Percentiles rank a stretch among this genome's conserved stretches.
Evolutionary conservation across 2,888 invertebrate species (phyloP).

Genomic region (Hirtodrosophila alboralis): DNA sequence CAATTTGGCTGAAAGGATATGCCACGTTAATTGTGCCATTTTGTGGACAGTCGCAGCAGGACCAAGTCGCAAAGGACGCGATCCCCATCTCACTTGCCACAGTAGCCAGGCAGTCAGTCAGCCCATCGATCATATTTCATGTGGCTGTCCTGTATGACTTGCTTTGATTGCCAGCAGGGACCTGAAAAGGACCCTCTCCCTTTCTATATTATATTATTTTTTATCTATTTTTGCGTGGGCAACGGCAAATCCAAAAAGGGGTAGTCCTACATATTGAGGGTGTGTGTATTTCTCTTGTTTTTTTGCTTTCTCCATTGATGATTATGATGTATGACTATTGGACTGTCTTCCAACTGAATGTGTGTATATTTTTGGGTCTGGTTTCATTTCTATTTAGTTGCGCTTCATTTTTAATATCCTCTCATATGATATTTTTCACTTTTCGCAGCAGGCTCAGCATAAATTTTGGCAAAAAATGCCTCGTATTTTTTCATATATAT

Average conservation of each 20-base stretch:
- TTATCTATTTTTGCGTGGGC: constrained; percentile 63
- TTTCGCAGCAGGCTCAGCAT: constrained; percentile 40
- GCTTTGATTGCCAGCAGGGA: constrained; percentile 74
- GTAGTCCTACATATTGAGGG: constrained; percentile 60
- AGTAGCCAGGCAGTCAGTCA: constrained; percentile 54
- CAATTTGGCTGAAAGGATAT: constrained; percentile 78
- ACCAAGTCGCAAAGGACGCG: constrained; percentile 16
- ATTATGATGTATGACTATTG: constrained; percentile 77
- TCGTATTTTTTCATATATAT: constrained; percentile 21
- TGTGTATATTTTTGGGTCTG: constrained; percentile 7
- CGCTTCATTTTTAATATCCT: constrained; percentile 62
- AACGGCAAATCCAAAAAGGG: constrained; percentile 48
- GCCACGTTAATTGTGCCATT: constrained; percentile 80
- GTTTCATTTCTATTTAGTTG: constrained; percentile 45
- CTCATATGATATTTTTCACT: constrained; percentile 48
- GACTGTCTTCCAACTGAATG: constrained; percentile 17
- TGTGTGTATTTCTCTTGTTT: constrained; percentile 38
- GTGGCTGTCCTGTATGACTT: constrained; percentile 59
- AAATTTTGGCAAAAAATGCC: constrained; percentile 47
- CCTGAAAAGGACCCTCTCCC: constrained; percentile 7
- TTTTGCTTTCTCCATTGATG: constrained; percentile 37
- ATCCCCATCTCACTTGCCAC: constrained; percentile 21
- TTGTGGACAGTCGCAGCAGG: constrained; percentile 78
- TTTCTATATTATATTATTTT: constrained; percentile 20
- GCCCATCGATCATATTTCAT: constrained; percentile 78